Evolutionary conservation across 2,888 invertebrate genomes (phyloP).

Genomic region (Mesorhabditis spiculigera): DNA sequence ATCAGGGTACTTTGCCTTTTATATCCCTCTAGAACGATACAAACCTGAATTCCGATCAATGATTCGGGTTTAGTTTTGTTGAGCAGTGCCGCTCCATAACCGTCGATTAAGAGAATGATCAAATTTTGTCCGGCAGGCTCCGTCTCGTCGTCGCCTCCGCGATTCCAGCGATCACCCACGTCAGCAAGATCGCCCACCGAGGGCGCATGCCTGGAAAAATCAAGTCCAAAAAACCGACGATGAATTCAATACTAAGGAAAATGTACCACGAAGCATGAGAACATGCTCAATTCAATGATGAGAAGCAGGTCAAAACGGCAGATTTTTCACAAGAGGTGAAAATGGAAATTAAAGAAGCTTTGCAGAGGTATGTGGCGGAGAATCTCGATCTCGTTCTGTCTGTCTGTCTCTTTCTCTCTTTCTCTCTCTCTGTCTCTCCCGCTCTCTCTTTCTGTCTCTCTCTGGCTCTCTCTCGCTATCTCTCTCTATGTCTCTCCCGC

Average conservation of each 20-base stretch:
- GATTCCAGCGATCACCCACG: background rate
- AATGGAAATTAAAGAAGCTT: too few species aligned
- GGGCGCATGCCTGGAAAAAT: background rate
- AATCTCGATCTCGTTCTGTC: too few species aligned
- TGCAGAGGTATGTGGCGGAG: too few species aligned
- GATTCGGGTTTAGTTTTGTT: slow-evolving; percentile 47
- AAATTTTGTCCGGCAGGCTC: slow-evolving; percentile 53
- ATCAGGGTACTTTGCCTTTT: too few species aligned
- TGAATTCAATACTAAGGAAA: background rate
- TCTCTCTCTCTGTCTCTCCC: too few species aligned
- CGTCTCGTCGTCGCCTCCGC: slow-evolving; percentile 11
- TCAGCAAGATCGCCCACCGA: background rate
- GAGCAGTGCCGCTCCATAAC: slow-evolving; percentile 50
- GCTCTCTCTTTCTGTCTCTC: too few species aligned
- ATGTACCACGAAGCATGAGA: background rate
- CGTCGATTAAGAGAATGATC: slow-evolving; percentile 52
- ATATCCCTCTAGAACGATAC: background rate
- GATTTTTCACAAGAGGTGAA: too few species aligned
- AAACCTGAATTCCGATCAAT: slow-evolving; percentile 18
- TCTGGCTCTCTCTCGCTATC: too few species aligned
- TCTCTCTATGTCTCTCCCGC: too few species aligned
- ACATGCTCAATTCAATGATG: too few species aligned
- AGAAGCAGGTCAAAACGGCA: too few species aligned
- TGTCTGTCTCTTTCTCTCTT: too few species aligned
- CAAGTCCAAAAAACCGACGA: background rate